Conservation (phyloP, 2,797 vertebrate species). For the Cossypha heuglini region DNA sequence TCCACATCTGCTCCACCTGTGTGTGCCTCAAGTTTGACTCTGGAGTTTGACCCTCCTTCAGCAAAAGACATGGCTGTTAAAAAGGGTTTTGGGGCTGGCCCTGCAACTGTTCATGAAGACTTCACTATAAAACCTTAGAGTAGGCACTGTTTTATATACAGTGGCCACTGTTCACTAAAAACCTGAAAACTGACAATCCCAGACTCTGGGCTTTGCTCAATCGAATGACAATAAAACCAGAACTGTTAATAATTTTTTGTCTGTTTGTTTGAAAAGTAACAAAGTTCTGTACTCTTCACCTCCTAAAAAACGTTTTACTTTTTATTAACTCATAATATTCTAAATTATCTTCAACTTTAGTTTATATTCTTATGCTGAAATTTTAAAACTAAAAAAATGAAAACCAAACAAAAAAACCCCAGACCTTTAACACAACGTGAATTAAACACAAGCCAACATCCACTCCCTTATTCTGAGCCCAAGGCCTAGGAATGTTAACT, state of each 20-base stretch:
- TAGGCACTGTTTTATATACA: background rate
- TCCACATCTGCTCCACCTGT: background rate
- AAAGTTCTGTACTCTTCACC: background rate
- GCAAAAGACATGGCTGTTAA: rapidly evolving
- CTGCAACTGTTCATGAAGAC: rapidly evolving
- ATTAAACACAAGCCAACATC: background rate
- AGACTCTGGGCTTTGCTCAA: background rate
- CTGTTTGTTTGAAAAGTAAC: background rate
- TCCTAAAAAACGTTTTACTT: background rate
- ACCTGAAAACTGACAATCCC: background rate
- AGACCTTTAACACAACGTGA: background rate
- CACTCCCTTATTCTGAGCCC: background rate
- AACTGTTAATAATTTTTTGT: background rate
- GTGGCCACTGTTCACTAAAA: background rate
- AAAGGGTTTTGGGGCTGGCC: no score
- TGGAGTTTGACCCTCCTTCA: background rate
- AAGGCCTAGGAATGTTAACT: background rate
- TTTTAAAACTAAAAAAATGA: background rate
- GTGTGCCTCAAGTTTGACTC: rapidly evolving
- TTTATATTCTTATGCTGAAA: background rate
- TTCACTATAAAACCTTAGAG: background rate
- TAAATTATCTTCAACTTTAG: background rate
- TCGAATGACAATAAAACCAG: background rate
- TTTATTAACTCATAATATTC: background rate
- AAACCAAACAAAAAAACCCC: rapidly evolving